Base-by-base conservation (phyloP, 2,797 vertebrate species). In the Crax fasciolata region DNA sequence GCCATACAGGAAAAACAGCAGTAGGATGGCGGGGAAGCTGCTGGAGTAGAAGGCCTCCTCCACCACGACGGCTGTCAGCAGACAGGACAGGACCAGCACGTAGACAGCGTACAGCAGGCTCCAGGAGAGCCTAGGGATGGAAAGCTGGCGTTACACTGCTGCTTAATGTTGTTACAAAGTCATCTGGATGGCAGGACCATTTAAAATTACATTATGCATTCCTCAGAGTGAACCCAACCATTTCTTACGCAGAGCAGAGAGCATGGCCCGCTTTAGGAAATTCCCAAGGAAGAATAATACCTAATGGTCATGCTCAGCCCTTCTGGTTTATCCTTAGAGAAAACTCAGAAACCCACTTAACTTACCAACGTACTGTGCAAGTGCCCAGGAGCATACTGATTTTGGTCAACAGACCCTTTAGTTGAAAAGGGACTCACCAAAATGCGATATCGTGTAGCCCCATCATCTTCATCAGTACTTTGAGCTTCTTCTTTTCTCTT, bases 381-480 rank as follows among this genome's bases (percentile, higher is more conserved):
- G 6, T 4, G 20, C 32, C 57, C 20, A 16, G 25, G 41, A 63
- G 1, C 5, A 11, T 3, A 4, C 11, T 12, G 77, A 8, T 73
- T 48, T 74, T 51, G 46, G 20, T 15, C 23, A 57, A 39, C 2
- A 27, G 21, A 1, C 0, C 1, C 13, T 61, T 24, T 0, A 41
- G 3, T 11, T 17, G 2, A 16, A 19, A 52, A 43, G 16, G 11
- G 13, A 35, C 98, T 98, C 97, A 99, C 99, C 99, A 99, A 97
- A 99, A 99, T 0, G 99, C 98, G 0, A 98, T 98, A 92, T 99
- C 98, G 24, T 97, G 98, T 39, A 99, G 98, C 30, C 99, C 99
- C 99, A 99, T 99, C 89, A 98, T 98, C 87, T 96, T 98, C 99
- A 99, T 99, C 96, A 98, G 87, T 30, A 98, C 98, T 92, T 99